Conservation (phyloP, 2,888 invertebrate species). For the Encarsia formosa region DNA sequence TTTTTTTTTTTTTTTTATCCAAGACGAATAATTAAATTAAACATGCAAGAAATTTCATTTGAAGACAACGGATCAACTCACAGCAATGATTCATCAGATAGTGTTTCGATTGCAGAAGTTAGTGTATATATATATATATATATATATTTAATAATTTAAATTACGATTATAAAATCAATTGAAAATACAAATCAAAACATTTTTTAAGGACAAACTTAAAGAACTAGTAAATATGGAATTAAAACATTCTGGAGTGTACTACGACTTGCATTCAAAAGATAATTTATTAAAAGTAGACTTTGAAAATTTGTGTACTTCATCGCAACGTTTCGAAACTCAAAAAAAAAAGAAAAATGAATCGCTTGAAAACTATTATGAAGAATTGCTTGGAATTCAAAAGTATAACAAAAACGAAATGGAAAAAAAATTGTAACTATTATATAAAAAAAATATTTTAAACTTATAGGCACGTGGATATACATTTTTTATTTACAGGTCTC, state of each 20-base stretch:
- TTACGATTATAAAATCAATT: too few relatives aligned
- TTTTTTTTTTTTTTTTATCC: too few relatives aligned
- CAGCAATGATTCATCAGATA: too few relatives aligned
- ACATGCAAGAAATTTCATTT: too few relatives aligned
- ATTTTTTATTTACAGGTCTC: conserved; percentile 5
- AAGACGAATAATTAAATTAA: too few relatives aligned
- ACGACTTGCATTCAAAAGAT: conserved; percentile 13
- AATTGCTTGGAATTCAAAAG: conserved; percentile 5
- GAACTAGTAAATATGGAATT: conserved; percentile 8
- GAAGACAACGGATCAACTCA: too few relatives aligned
- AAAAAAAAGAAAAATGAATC: conserved; percentile 14
- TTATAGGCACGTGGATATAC: neutral
- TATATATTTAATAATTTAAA: too few relatives aligned
- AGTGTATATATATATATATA: too few relatives aligned
- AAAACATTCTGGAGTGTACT: conserved; percentile 17
- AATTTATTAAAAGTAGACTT: conserved; percentile 16
- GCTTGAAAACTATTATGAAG: conserved; percentile 18
- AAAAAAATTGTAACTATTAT: conserved; percentile 13
- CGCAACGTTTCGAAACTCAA: conserved; percentile 14
- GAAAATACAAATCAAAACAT: too few relatives aligned
- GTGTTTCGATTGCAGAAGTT: too few relatives aligned
- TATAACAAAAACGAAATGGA: neutral
- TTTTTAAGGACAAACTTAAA: conserved; percentile 18
- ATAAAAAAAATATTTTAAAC: neutral
- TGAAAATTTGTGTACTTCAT: conserved; percentile 23